phyloP scores from a whole-genome alignment of 1,140 invertebrate species.

The Lepidurus packardi region DNA sequence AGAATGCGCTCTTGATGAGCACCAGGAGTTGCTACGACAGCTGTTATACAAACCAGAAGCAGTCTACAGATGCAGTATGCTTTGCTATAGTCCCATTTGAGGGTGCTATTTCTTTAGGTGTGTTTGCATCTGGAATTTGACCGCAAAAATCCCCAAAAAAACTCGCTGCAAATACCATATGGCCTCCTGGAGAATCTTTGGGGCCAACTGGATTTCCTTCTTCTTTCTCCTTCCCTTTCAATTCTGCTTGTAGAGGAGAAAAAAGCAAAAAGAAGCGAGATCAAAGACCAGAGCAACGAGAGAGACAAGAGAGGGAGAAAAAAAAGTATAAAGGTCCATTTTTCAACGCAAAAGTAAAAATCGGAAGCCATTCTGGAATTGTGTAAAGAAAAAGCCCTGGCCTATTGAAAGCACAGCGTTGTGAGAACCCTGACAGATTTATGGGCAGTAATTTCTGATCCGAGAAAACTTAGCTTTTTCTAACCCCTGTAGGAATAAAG shows the following conservation, averaged over 20 bases:
- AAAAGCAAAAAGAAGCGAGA: not conserved
- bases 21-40: not conserved
- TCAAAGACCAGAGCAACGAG: not conserved
- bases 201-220: not conserved
- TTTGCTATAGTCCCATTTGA: not conserved
- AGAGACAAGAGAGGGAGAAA: not conserved
- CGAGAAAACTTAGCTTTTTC: too few species aligned
- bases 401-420: not conserved
- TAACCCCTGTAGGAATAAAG: too few species aligned
- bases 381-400: not conserved
- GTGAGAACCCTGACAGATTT: conserved; percentile 1
- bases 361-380: not conserved
- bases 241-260: not conserved
- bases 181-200: not conserved
- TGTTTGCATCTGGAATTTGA: not conserved
- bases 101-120: not conserved
- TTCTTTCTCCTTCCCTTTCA: not conserved
- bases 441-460: conserved; percentile 17
- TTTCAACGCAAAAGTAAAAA: not conserved
- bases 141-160: not conserved
- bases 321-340: not conserved
- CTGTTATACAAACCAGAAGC: not conserved
- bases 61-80: not conserved
- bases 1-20: not conserved
- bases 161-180: not conserved